Base-by-base conservation (phyloP, 2,797 vertebrate genomes). In the Myripristis murdjan region DNA sequence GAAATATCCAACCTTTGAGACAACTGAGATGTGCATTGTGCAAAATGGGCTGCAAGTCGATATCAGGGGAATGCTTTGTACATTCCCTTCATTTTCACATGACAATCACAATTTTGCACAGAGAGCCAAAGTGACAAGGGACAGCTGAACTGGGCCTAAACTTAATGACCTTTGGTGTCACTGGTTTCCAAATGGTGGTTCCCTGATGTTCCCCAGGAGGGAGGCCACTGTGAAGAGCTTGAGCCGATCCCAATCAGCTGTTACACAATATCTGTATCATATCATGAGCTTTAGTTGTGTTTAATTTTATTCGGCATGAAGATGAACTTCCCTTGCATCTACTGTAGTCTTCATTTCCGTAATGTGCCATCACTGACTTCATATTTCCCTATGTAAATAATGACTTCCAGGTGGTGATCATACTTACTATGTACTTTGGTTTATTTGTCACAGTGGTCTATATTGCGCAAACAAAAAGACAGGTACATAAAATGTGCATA, bases 131-230 rank as follows among this genome's bases (percentile, higher is more conserved):
- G 81, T 70, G 66, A 80, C 70, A 80, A 90, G 77, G 76, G 73
- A 86, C 82, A 79, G 55, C 83, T 68, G 23, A 26, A 72, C 53
- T 31, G 44, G 31, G 41, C 69, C 67, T 69, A 83, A 75, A 72
- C 69, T 3, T 55, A 33, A 48, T 79, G 83, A 89, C 76, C 83
- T 77, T 43, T 16, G 9, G 61, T 81, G 87, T 87, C 87, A 70
- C 53, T 62, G 56, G 70, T 89, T 90, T 89, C 88, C 84, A 87
- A 55, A 43, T 33, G 16, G 47, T 67, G 63, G 74, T 74, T 85
- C 74, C 66, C 76, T 71, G 69, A 68, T 58, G 66, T n/a, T n/a
- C n/a, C n/a, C n/a, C n/a, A 47, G 35, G 52, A 39, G n/a, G 33
- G 1, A 62, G 33, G 61, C 73, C n/a, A n/a, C 54, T 54, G 1